Conservation (phyloP, 2,888 invertebrate species). For the Pyrrhosoma nymphula region DNA sequence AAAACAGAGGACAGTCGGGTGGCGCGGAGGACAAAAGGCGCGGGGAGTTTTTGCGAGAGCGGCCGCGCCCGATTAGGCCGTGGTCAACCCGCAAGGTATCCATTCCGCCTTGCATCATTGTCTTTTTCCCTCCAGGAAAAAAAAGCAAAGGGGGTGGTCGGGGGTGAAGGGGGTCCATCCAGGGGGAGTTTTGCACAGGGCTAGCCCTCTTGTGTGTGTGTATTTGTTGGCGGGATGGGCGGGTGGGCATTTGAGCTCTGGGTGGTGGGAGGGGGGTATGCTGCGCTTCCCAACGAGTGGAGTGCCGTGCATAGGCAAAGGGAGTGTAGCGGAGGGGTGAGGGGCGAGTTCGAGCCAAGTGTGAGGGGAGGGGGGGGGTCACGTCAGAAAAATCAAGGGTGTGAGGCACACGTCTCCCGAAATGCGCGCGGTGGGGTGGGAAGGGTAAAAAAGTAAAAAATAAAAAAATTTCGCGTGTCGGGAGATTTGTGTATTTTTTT, state of each 20-base stretch:
- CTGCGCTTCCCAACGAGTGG: background rate
- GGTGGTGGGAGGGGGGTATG: background rate
- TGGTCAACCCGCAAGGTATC: conserved; percentile 65
- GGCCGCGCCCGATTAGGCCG: conserved; percentile 58
- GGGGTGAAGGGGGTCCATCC: conserved; percentile 6
- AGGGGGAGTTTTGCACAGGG: background rate
- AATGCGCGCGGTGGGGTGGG: background rate
- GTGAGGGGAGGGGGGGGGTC: background rate
- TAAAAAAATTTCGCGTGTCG: conserved; percentile 27
- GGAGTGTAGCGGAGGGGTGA: background rate
- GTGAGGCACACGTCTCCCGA: background rate
- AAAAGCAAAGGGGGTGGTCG: too few relatives aligned
- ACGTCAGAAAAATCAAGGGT: background rate
- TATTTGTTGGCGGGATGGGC: background rate
- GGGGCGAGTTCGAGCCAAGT: background rate
- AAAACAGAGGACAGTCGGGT: conserved; percentile 42
- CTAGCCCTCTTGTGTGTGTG: background rate
- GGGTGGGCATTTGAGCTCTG: background rate
- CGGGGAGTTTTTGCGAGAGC: conserved; percentile 10
- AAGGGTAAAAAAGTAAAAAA: conserved; percentile 24
- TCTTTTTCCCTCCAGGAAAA: conserved; percentile 52
- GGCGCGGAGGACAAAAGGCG: conserved; percentile 52
- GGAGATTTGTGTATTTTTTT: conserved; percentile 36
- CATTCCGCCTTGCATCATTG: conserved; percentile 66
- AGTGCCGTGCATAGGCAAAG: background rate